Evolutionary conservation across 2,888 invertebrate genomes (phyloP).

Genomic region (Trypoxylon attenuatum): DNA sequence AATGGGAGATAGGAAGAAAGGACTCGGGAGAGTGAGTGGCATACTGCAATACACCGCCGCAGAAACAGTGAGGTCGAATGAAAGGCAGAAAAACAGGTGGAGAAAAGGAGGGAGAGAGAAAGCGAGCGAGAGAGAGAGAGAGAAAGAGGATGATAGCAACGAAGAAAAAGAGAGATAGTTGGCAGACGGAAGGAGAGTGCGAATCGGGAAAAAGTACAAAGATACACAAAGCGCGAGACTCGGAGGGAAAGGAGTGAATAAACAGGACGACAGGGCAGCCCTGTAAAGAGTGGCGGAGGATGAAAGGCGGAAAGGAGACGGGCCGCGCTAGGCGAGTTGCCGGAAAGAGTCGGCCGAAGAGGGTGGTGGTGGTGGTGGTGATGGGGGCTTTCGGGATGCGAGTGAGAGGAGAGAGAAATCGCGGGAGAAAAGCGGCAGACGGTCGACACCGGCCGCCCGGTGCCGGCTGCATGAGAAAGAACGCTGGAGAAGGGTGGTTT

Average conservation of each 20-base stretch:
- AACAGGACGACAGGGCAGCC: background rate
- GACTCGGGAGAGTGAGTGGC: too few species aligned
- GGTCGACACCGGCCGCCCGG: conserved; percentile 30
- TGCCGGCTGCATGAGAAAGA: conserved; percentile 25
- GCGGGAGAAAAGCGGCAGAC: conserved; percentile 39
- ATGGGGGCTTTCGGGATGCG: too few species aligned
- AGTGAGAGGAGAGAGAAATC: conserved; percentile 24
- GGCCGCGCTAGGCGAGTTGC: too few species aligned
- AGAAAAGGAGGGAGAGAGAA: background rate
- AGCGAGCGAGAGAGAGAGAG: background rate
- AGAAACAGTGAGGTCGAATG: background rate
- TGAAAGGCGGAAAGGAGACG: background rate
- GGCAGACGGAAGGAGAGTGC: background rate
- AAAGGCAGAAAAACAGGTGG: background rate
- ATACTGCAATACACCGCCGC: background rate
- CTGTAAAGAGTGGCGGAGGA: background rate
- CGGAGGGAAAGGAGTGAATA: background rate
- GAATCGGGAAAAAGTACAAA: background rate
- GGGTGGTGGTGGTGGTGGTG: background rate
- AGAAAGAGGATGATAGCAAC: background rate
- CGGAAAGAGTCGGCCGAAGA: too few species aligned
- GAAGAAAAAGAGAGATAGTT: background rate
- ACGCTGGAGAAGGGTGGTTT: conserved; percentile 14
- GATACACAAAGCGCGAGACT: conserved; percentile 2
- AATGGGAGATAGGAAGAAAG: too few species aligned